These are phyloP conservation scores for Amblyteles armatorius DNA, from an alignment of 2,888 invertebrate genomes.

Conservation along the genomic window DNA sequence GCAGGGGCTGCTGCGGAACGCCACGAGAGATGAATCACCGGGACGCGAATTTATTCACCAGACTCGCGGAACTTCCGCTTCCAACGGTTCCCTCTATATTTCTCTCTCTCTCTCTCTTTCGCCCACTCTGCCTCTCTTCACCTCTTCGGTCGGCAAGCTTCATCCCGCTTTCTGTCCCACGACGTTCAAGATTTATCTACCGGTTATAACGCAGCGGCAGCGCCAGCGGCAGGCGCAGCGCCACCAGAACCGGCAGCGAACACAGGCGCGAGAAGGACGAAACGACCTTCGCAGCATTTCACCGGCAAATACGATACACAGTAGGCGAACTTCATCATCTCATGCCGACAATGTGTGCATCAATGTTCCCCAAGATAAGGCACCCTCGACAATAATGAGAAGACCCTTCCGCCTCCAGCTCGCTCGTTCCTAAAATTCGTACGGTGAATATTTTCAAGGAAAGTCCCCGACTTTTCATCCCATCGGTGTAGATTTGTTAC, in stretches of 20 bases:
- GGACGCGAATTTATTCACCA: slow-evolving; percentile 68
- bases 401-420: too few species aligned
- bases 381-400: slow-evolving; percentile 26
- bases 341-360: not conserved
- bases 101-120: slow-evolving; percentile 3
- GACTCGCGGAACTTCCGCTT: slow-evolving; percentile 60
- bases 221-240: slow-evolving; percentile 17
- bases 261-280: not conserved
- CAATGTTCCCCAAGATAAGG: not conserved
- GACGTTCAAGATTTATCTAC: slow-evolving; percentile 60
- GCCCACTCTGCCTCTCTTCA: slow-evolving; percentile 37
- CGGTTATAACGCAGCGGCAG: slow-evolving; percentile 42
- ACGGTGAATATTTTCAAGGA: not conserved
- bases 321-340: slow-evolving; percentile 20
- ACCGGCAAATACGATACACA: slow-evolving; percentile 30
- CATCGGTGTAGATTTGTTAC: not conserved
- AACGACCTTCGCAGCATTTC: slow-evolving; percentile 3
- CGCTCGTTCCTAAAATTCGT: not conserved
- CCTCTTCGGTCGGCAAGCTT: slow-evolving; percentile 52
- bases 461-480: not conserved
- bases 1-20: slow-evolving; percentile 52
- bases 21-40: slow-evolving; percentile 64
- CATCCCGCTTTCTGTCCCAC: slow-evolving; percentile 61
- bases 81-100: slow-evolving; percentile 29
- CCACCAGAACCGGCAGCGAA: slow-evolving; percentile 18